A percentile compares a stretch with the other conserved stretches of the same genome.
phyloP scores from a whole-genome alignment of 1,140 invertebrate species.

The Temnothorax curvispinosus region DNA sequence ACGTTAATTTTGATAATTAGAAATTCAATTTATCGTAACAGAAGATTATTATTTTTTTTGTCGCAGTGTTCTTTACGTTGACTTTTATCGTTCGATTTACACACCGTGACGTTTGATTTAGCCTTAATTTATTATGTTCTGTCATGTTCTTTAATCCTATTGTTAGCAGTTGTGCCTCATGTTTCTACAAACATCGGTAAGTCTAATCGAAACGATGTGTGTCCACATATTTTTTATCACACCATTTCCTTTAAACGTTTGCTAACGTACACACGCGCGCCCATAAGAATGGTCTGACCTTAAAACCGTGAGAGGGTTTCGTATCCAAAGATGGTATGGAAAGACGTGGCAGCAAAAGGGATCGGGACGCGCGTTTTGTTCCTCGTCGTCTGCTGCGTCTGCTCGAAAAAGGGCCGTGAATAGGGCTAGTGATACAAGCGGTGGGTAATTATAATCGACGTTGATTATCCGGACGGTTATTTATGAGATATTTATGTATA shows the following conservation, averaged over 20 bases:
- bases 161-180: not conserved
- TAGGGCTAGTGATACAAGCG: constrained; percentile 65
- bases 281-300: constrained; percentile 13
- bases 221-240: constrained; percentile 34
- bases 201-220: not conserved
- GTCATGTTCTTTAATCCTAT: not conserved
- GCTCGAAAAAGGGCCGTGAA: constrained; percentile 18
- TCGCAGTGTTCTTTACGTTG: not conserved
- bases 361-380: constrained; percentile 28
- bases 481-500: constrained; percentile 81
- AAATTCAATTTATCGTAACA: not conserved
- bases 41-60: not conserved
- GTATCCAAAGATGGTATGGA: constrained; percentile 46
- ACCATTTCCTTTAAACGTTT: constrained; percentile 34
- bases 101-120: not conserved
- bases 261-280: constrained; percentile 27
- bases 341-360: constrained; percentile 17
- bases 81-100: not conserved
- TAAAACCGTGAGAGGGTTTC: constrained; percentile 44
- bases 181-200: not conserved
- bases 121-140: not conserved
- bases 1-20: not conserved
- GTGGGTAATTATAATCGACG: constrained; percentile 77
- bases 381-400: constrained; percentile 12
- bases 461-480: constrained; percentile 78